Conservation (phyloP, 2,888 invertebrate species). For the Morpho helenor region DNA sequence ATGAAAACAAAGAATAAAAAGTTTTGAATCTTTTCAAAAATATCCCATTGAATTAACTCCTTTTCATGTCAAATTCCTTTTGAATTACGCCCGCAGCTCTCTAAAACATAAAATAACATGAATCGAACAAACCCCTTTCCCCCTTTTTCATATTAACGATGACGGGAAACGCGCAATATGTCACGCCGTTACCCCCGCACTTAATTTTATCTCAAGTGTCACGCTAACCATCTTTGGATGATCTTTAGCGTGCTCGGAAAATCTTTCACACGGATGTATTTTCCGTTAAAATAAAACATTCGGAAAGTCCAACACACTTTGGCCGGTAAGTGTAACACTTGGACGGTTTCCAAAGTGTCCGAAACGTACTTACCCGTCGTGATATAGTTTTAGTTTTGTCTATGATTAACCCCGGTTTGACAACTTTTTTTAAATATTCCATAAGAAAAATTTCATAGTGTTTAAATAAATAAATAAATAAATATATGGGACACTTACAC, state of each 20-base stretch:
- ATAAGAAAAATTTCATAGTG: no score
- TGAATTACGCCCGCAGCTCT: conserved; percentile 1
- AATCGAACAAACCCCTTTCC: conserved; percentile 9
- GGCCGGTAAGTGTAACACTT: conserved; percentile 44
- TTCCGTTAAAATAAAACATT: conserved; percentile 8
- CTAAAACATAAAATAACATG: conserved; percentile 14
- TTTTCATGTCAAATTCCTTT: conserved; percentile 9
- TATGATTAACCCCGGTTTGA: background rate
- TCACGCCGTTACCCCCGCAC: conserved; percentile 21
- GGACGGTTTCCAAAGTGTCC: conserved; percentile 64
- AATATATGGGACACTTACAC: no score
- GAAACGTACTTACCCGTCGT: conserved; percentile 48
- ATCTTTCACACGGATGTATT: conserved; percentile 3
- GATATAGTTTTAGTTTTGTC: conserved; percentile 49
- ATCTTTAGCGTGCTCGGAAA: conserved; percentile 5
- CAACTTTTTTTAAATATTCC: no score
- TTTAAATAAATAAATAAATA: no score
- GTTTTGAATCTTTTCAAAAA: background rate
- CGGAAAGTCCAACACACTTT: conserved; percentile 34
- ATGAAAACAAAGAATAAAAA: background rate
- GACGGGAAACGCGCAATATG: conserved; percentile 21
- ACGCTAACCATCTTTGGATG: conserved; percentile 16
- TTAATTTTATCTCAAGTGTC: conserved; percentile 21
- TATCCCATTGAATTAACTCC: background rate
- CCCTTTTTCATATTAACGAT: conserved; percentile 19